Evolutionary conservation across 2,113 vertebrate genomes (phyloP).

Genomic region (Cinclus mexicanus): DNA sequence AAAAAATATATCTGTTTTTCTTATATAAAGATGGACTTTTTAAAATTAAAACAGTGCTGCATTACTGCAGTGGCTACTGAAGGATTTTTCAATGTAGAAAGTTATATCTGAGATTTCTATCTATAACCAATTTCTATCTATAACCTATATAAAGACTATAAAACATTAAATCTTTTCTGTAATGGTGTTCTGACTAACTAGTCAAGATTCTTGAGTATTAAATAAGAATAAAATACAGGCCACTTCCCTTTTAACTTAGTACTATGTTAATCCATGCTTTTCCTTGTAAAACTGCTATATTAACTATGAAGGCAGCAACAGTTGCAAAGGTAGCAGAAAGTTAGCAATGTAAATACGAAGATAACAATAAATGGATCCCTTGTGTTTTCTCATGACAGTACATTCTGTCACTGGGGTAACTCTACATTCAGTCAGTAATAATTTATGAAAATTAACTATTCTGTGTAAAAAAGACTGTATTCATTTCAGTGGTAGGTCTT

Average conservation of each 20-base stretch:
- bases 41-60: not conserved
- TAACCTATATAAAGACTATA: not conserved
- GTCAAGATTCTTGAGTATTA: not conserved
- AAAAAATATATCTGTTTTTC: not conserved
- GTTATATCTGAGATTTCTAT: not conserved
- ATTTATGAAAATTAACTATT: conserved; percentile 63
- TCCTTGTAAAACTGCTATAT: conserved; percentile 9
- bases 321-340: conserved; percentile 26
- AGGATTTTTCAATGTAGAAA: not conserved
- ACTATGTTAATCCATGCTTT: not conserved
- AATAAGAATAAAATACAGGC: not conserved
- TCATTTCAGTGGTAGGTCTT: conserved; percentile 26
- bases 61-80: not conserved
- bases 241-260: not conserved
- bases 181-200: not conserved
- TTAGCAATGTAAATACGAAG: not conserved
- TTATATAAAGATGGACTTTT: not conserved
- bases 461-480: conserved; percentile 26
- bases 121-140: not conserved
- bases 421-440: conserved; percentile 14
- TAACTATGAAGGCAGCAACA: conserved; percentile 11
- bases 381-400: not conserved
- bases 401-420: conserved; percentile 16
- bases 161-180: not conserved
- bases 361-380: not conserved